phyloP scores from a whole-genome alignment of 2,113 vertebrate species.

The Sinocyclocheilus anophthalmus region DNA sequence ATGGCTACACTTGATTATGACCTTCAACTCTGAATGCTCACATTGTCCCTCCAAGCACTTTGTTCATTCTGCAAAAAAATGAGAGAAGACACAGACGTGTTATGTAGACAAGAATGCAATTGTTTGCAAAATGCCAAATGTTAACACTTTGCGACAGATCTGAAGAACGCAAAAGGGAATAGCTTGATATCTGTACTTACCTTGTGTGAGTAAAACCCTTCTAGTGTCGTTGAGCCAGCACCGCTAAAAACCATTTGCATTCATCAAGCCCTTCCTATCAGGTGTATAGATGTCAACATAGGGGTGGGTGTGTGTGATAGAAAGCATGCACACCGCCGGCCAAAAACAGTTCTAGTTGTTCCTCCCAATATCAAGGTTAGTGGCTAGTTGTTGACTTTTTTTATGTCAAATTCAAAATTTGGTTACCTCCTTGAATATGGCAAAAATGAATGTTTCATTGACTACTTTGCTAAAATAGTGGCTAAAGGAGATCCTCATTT shows the following conservation, averaged over 20 bases:
- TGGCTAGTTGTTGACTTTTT: neutral
- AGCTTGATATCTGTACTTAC: conserved; percentile 11
- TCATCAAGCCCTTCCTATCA: conserved; percentile 22
- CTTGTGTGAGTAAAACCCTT: conserved; percentile 17
- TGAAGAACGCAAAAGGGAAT: neutral
- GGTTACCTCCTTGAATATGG: neutral
- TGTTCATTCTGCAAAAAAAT: conserved; percentile 5
- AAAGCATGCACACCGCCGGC: neutral
- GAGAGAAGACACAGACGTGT: neutral
- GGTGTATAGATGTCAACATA: conserved; percentile 27
- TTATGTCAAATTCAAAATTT: neutral
- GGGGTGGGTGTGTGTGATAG: neutral
- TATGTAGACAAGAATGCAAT: neutral
- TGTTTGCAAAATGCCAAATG: neutral
- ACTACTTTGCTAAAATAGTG: too few relatives aligned
- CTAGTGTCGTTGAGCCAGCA: conserved; percentile 1
- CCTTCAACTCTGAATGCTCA: conserved; percentile 10
- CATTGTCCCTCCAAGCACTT: neutral
- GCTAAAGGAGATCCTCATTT: neutral
- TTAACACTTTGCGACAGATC: neutral
- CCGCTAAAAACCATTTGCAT: conserved; percentile 16
- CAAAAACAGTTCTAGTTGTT: neutral
- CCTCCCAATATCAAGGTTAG: neutral
- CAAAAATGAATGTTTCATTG: too few relatives aligned
- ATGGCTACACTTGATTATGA: neutral